Percentiles rank a stretch among this genome's conserved stretches.
These are phyloP conservation scores for Callionymus lyra DNA, from an alignment of 2,113 vertebrate species.

Conservation along the genomic window DNA sequence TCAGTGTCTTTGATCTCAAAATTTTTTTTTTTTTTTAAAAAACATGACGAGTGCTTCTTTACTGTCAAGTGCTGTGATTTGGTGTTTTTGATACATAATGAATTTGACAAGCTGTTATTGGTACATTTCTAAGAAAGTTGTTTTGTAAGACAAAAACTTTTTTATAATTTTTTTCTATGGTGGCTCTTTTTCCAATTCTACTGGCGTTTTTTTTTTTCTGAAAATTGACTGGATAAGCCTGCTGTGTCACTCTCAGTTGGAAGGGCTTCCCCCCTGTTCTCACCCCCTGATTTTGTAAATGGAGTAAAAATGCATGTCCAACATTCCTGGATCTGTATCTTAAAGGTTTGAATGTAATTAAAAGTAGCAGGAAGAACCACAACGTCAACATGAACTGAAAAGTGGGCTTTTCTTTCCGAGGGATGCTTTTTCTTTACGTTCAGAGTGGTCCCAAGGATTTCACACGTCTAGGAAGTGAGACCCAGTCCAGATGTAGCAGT, in stretches of 20 bases:
- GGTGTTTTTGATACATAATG: slow-evolving; percentile 53
- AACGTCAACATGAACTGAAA: slow-evolving; percentile 42
- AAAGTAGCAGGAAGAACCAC: slow-evolving; percentile 48
- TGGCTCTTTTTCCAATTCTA: slow-evolving; percentile 39
- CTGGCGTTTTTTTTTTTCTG: slow-evolving; percentile 41
- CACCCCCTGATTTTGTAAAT: slow-evolving; percentile 41
- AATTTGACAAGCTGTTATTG: slow-evolving; percentile 50
- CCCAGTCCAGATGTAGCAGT: slow-evolving; percentile 66
- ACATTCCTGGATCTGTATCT: slow-evolving; percentile 62
- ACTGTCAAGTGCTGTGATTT: slow-evolving; percentile 64
- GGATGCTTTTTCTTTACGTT: slow-evolving; percentile 18
- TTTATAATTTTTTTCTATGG: slow-evolving; percentile 30
- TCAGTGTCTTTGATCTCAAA: slow-evolving; percentile 60
- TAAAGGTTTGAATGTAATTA: slow-evolving; percentile 65
- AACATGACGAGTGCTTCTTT: slow-evolving; percentile 37
- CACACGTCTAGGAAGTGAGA: slow-evolving; percentile 52
- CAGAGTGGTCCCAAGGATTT: slow-evolving; percentile 62
- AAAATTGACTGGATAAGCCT: slow-evolving; percentile 26
- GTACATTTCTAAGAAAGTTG: slow-evolving; percentile 20
- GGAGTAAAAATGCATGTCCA: slow-evolving; percentile 60
- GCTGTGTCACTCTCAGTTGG: slow-evolving; percentile 57
- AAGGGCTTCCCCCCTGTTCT: slow-evolving; percentile 65
- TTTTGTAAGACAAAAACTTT: slow-evolving; percentile 45
- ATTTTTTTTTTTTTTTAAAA: slow-evolving; percentile 30
- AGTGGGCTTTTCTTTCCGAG: slow-evolving; percentile 33